These are phyloP conservation scores for Drosophila tanythrix DNA, from an alignment of 2,888 invertebrate genomes.

Conservation along the genomic window DNA sequence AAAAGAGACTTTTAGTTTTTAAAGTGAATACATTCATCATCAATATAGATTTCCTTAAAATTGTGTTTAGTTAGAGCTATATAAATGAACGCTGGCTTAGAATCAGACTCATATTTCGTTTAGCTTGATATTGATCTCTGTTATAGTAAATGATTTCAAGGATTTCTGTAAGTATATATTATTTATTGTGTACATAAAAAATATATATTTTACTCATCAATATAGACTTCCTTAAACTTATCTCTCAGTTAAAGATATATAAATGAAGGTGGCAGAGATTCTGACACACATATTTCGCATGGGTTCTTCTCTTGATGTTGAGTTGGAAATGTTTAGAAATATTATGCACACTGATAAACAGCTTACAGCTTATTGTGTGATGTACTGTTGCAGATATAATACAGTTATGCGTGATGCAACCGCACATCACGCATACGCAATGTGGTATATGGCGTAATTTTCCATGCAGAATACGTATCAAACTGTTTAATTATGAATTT, in stretches of 20 bases:
- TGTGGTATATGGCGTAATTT: not conserved
- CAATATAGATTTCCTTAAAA: not conserved
- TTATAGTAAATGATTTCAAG: not conserved
- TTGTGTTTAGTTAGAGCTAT: not conserved
- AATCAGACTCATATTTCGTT: not conserved
- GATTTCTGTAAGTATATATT: not conserved
- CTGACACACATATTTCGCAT: not conserved
- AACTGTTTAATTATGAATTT: slow-evolving; percentile 67
- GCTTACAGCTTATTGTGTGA: not conserved
- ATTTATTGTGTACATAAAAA: not conserved
- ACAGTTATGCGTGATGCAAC: not conserved
- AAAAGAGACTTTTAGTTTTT: not conserved
- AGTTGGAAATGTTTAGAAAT: not conserved
- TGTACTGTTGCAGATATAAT: not conserved
- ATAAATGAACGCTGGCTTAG: not conserved
- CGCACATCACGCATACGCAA: slow-evolving; percentile 22
- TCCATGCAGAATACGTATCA: not conserved
- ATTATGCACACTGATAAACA: not conserved
- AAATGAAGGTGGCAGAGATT: not conserved
- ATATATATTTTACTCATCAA: not conserved
- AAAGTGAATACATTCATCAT: not conserved
- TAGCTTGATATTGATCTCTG: not conserved
- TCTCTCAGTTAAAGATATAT: not conserved
- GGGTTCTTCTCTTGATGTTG: not conserved
- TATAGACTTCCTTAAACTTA: not conserved